phyloP scores from a whole-genome alignment of 2,113 vertebrate species.

The Picathartes gymnocephalus region DNA sequence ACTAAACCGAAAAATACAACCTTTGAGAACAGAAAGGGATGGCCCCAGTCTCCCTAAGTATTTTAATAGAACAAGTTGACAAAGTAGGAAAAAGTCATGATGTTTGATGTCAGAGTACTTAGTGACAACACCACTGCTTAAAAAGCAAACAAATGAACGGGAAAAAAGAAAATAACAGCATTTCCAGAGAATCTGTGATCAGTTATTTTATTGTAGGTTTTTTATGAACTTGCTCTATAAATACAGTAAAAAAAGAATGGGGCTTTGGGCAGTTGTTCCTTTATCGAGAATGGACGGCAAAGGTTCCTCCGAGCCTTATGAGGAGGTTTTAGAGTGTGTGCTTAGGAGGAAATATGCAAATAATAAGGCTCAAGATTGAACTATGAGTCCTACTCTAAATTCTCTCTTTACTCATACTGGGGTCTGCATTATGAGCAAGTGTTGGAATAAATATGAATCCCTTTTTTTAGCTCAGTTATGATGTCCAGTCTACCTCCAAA shows the following conservation, averaged over 20 bases:
- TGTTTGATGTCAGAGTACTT: background rate
- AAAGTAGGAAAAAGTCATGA: background rate
- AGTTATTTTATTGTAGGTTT: background rate
- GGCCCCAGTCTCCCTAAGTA: background rate
- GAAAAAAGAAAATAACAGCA: background rate
- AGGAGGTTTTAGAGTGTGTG: background rate
- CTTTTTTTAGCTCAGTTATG: background rate
- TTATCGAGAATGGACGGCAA: background rate
- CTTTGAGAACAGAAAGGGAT: background rate
- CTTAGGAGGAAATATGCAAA: background rate
- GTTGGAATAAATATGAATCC: background rate
- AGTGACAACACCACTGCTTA: background rate
- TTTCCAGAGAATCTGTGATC: background rate
- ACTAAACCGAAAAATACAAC: background rate
- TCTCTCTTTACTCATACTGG: background rate
- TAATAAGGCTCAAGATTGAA: background rate
- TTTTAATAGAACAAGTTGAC: background rate
- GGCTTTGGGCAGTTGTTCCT: background rate
- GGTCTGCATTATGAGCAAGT: background rate
- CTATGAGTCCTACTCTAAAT: background rate
- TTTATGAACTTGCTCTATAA: background rate
- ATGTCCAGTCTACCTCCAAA: background rate
- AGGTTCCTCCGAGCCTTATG: background rate
- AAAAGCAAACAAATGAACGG: background rate
- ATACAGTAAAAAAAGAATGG: background rate